These are phyloP conservation scores for Anisognathus igniventris DNA, from an alignment of 2,797 vertebrate species.

Conservation along the genomic window DNA sequence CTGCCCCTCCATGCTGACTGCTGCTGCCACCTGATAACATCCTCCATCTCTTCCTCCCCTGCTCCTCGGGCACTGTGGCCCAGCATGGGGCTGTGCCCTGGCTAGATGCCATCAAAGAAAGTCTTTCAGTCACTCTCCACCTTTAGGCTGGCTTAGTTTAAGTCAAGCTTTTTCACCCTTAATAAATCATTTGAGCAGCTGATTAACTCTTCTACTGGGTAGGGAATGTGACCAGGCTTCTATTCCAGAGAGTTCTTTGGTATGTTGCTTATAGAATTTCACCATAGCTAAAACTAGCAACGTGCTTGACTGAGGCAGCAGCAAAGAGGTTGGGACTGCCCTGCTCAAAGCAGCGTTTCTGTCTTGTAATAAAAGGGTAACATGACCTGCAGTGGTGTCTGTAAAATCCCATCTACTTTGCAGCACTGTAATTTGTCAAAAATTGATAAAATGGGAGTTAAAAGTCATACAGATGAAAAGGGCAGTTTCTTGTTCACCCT, in stretches of 20 bases:
- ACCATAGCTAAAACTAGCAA: slow-evolving; percentile 7
- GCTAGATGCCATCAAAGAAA: neutral
- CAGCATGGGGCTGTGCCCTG: neutral
- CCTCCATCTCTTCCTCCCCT: neutral
- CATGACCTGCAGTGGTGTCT: neutral
- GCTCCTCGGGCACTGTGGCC: rapidly evolving
- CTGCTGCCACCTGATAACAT: neutral
- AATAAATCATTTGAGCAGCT: slow-evolving; percentile 12
- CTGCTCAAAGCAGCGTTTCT: neutral
- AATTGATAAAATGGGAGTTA: neutral
- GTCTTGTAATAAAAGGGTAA: neutral
- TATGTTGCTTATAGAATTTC: slow-evolving; percentile 36
- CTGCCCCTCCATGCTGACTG: neutral
- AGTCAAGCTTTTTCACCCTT: neutral
- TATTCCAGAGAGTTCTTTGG: slow-evolving; percentile 13
- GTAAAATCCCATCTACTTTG: neutral
- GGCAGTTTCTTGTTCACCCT: neutral
- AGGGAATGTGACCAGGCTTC: neutral
- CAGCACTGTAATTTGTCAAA: neutral
- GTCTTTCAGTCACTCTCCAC: neutral
- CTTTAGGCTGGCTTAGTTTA: neutral
- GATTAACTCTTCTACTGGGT: neutral
- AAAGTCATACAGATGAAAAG: neutral
- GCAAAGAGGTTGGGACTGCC: neutral
- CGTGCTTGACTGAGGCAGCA: neutral